Percentiles rank a stretch among this genome's conserved stretches.
phyloP scores from a whole-genome alignment of 2,888 invertebrate species.

The Cryptus armator region DNA sequence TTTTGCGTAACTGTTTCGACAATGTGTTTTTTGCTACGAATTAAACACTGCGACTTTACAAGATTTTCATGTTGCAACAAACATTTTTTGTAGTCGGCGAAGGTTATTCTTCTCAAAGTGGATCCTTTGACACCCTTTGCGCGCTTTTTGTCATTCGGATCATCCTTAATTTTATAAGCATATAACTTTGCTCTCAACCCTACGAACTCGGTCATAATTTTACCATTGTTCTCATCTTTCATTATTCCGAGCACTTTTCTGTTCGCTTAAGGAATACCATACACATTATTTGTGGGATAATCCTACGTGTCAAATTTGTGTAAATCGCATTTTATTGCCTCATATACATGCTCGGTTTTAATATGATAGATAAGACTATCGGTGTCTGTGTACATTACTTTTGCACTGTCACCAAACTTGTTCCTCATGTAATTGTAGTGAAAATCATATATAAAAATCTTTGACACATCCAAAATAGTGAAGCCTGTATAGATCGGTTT shows the following conservation, averaged over 20 bases:
- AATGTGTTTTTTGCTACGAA: too few species aligned
- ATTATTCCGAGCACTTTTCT: conserved; percentile 50
- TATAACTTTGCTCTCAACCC: conserved; percentile 39
- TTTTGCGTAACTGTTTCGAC: too few species aligned
- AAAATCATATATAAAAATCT: conserved; percentile 37
- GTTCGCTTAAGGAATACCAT: conserved; percentile 55
- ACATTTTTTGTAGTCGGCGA: conserved; percentile 23
- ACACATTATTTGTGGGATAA: conserved; percentile 60
- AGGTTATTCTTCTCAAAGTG: conserved; percentile 22
- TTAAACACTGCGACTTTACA: too few species aligned
- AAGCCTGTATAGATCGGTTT: too few species aligned
- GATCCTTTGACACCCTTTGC: background rate
- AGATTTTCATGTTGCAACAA: background rate
- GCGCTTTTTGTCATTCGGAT: background rate
- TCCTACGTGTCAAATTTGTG: conserved; percentile 67
- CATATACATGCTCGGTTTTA: conserved; percentile 57
- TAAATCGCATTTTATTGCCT: conserved; percentile 60
- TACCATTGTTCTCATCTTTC: conserved; percentile 51
- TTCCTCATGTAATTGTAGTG: conserved; percentile 61
- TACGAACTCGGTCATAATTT: conserved; percentile 43
- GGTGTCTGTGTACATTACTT: conserved; percentile 58
- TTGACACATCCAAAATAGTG: too few species aligned
- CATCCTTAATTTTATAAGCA: conserved; percentile 5
- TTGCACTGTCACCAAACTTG: conserved; percentile 43
- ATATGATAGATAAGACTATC: conserved; percentile 56